Evolutionary conservation across 2,113 vertebrate species (phyloP).

Genomic region (Cebidichthys violaceus): DNA sequence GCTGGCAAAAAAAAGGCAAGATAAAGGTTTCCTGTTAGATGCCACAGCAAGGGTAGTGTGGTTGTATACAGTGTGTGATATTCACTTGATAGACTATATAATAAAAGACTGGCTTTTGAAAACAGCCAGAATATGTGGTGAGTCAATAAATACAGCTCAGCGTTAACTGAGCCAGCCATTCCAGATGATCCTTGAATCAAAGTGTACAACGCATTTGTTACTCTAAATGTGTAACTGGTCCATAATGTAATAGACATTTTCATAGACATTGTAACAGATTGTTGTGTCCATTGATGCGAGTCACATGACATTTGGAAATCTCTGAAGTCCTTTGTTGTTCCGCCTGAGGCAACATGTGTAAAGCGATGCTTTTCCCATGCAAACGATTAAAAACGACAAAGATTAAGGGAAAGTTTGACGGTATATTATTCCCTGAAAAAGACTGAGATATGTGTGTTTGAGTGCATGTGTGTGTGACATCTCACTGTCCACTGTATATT

Average conservation of each 20-base stretch:
- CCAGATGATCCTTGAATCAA: constrained; percentile 31
- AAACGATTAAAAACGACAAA: constrained; percentile 71
- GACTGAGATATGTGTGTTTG: constrained; percentile 52
- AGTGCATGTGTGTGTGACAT: constrained; percentile 13
- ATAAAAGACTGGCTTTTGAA: constrained; percentile 37
- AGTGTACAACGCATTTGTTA: constrained; percentile 27
- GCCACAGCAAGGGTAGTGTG: constrained; percentile 32
- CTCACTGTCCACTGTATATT: constrained; percentile 38
- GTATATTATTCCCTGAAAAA: constrained; percentile 80
- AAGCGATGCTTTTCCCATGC: constrained; percentile 50
- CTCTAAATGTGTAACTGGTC: constrained; percentile 33
- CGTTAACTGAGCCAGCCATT: constrained; percentile 31
- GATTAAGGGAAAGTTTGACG: constrained; percentile 63
- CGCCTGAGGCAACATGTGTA: constrained; percentile 33
- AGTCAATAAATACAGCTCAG: constrained; percentile 20
- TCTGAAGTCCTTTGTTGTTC: constrained; percentile 24
- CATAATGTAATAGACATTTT: constrained; percentile 33
- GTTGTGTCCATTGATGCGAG: constrained; percentile 24
- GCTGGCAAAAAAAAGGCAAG: constrained; percentile 47
- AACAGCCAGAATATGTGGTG: constrained; percentile 35
- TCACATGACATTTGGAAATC: constrained; percentile 33
- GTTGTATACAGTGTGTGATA: constrained; percentile 34
- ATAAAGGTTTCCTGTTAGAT: constrained; percentile 39
- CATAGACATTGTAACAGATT: constrained; percentile 25
- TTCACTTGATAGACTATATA: constrained; percentile 34